These are phyloP conservation scores for Nothoprocta perdicaria DNA, from an alignment of 2,113 vertebrate genomes.

Conservation along the genomic window DNA sequence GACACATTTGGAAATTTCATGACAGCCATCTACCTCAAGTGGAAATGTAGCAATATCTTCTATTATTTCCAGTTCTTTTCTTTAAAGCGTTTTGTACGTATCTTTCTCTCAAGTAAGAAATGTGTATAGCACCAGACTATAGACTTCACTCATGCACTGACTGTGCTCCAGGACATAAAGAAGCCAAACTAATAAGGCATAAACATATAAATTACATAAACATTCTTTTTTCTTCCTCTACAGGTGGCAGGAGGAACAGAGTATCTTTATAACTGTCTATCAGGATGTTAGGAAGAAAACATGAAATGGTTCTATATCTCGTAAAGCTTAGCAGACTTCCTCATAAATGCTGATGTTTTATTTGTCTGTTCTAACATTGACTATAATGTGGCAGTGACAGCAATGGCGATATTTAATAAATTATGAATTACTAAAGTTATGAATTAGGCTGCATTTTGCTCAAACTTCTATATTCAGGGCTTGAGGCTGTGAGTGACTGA, in stretches of 20 bases:
- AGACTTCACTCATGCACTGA: background rate
- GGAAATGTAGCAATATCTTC: background rate
- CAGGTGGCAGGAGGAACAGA: background rate
- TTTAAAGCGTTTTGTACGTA: background rate
- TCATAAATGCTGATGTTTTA: background rate
- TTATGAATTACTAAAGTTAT: background rate
- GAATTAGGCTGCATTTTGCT: background rate
- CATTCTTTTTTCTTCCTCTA: background rate
- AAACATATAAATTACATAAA: background rate
- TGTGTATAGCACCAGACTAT: background rate
- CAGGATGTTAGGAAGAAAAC: background rate
- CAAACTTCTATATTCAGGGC: background rate
- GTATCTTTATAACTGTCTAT: background rate
- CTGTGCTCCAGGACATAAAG: background rate
- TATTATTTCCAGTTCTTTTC: background rate
- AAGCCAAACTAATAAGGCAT: background rate
- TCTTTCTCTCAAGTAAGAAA: background rate
- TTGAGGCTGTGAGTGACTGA: background rate
- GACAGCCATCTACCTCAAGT: background rate
- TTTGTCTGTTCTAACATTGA: background rate
- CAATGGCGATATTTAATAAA: background rate
- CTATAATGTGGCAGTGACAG: background rate
- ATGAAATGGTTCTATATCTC: background rate
- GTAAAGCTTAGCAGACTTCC: background rate
- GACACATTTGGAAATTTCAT: background rate